These are phyloP conservation scores for Hemicrepidius hirtus DNA, from an alignment of 2,888 invertebrate species.

Conservation along the genomic window DNA sequence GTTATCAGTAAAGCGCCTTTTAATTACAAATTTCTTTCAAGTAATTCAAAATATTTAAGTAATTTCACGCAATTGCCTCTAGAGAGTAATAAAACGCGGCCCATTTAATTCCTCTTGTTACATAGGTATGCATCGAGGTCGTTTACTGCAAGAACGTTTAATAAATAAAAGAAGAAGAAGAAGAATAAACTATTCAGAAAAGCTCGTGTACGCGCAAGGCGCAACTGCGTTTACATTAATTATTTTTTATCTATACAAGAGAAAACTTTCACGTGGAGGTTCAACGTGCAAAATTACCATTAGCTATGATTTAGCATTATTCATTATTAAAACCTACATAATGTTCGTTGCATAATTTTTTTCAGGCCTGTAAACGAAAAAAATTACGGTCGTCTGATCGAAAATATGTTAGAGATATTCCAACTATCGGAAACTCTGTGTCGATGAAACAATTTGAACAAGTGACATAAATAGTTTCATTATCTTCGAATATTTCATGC, in stretches of 20 bases:
- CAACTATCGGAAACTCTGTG: too few species aligned
- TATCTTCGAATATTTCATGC: too few species aligned
- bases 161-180: constrained; percentile 9
- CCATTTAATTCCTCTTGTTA: constrained; percentile 20
- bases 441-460: too few species aligned
- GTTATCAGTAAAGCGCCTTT: neutral
- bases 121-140: constrained; percentile 11
- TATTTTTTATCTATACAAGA: neutral
- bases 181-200: constrained; percentile 9
- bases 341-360: too few species aligned
- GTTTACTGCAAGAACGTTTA: constrained; percentile 5
- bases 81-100: constrained; percentile 15
- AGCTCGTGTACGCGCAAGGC: neutral
- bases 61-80: constrained; percentile 7
- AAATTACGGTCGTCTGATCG: too few species aligned
- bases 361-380: too few species aligned
- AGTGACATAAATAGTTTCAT: too few species aligned
- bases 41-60: constrained; percentile 22
- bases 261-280: neutral
- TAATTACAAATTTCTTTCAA: neutral
- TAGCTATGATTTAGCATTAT: too few species aligned
- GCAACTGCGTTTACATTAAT: neutral
- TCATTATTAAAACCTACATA: too few species aligned
- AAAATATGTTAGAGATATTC: too few species aligned
- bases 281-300: too few species aligned